phyloP scores from a whole-genome alignment of 1,140 invertebrate genomes.

The Mya arenaria region DNA sequence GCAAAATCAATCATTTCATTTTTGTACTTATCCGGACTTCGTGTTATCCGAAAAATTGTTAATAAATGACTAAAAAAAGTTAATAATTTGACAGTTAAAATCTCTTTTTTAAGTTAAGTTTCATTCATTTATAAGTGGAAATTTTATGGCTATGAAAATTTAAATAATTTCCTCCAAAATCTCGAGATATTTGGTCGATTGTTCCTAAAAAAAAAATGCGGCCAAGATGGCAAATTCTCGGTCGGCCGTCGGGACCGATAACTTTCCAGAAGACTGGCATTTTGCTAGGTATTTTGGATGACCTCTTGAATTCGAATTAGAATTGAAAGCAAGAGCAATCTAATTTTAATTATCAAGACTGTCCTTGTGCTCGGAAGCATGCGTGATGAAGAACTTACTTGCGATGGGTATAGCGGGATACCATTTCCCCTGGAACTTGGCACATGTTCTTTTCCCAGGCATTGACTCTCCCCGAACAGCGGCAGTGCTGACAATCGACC shows the following conservation, averaged over 20 bases:
- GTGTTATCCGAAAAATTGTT: slow-evolving; percentile 8
- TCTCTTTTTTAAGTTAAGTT: no score
- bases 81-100: no score
- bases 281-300: slow-evolving; percentile 20
- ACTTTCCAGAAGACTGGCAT: slow-evolving; percentile 24
- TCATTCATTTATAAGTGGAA: no score
- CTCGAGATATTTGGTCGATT: slow-evolving; percentile 21
- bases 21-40: slow-evolving; percentile 28
- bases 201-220: slow-evolving; percentile 25
- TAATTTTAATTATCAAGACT: slow-evolving; percentile 28
- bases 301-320: slow-evolving; percentile 21
- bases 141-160: slow-evolving; percentile 28
- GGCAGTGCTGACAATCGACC: slow-evolving; percentile 19
- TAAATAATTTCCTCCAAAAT: slow-evolving; percentile 25
- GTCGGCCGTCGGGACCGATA: slow-evolving; percentile 18
- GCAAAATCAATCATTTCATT: slow-evolving; percentile 15
- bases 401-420: not conserved
- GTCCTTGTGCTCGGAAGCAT: slow-evolving; percentile 25
- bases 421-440: slow-evolving; percentile 21
- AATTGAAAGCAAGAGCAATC: slow-evolving; percentile 12
- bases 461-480: not conserved
- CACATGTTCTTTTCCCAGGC: not conserved
- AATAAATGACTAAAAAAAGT: no score
- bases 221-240: slow-evolving; percentile 18
- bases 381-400: slow-evolving; percentile 26